A percentile compares a stretch with the other conserved stretches of the same genome.
Evolutionary conservation across 2,888 invertebrate species (phyloP).

Genomic region (Macrophya annulata): DNA sequence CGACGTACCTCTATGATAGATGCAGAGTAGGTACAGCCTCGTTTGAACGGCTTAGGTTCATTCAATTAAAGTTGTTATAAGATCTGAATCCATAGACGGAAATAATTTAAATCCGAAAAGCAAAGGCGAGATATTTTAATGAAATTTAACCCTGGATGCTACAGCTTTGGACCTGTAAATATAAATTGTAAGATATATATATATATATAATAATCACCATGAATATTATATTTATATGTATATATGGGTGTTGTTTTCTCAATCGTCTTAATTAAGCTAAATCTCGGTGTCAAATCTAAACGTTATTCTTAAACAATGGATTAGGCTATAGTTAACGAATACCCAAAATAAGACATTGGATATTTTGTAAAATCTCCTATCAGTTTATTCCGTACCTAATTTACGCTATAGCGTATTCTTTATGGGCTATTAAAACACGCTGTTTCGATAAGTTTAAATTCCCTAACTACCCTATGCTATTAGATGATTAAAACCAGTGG

Average conservation of each 20-base stretch:
- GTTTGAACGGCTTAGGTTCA: not conserved
- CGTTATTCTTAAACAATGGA: conserved; percentile 1
- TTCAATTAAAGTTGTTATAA: not conserved
- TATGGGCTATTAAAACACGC: not conserved
- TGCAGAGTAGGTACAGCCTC: not conserved
- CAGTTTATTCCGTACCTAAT: not conserved
- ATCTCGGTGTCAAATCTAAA: conserved; percentile 43
- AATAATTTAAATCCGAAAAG: conserved; percentile 16
- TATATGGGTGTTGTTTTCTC: not conserved
- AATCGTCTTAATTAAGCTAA: conserved; percentile 2
- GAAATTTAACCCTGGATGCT: not conserved
- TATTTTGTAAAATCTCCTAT: conserved; percentile 6
- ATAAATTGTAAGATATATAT: conserved; percentile 25
- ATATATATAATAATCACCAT: not conserved
- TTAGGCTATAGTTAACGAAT: not conserved
- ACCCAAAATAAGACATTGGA: not conserved
- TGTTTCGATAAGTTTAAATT: not conserved
- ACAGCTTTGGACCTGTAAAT: conserved; percentile 22
- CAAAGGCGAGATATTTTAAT: not conserved
- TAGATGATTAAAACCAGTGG: conserved; percentile 6
- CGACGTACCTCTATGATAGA: not conserved
- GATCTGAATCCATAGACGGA: conserved; percentile 2
- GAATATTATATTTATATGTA: not conserved
- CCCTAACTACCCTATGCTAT: not conserved
- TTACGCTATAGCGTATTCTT: not conserved